A percentile compares a stretch with the other conserved stretches of the same genome.
These are phyloP conservation scores for Glomeris maerens DNA, from an alignment of 1,140 invertebrate genomes.

Conservation along the genomic window DNA sequence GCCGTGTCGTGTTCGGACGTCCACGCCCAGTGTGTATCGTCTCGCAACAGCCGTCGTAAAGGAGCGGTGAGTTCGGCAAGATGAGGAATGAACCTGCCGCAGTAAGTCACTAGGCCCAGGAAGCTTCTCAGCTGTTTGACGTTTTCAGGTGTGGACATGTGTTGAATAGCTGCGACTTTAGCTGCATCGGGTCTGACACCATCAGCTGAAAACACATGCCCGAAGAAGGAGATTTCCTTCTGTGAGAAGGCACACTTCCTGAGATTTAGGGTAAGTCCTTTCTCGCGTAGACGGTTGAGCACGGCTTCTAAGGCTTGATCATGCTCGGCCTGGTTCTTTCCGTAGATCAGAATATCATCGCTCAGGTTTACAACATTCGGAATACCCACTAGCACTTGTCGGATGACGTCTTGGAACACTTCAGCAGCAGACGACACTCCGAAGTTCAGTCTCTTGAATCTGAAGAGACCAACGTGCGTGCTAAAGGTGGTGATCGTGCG, in stretches of 20 bases:
- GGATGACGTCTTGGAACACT: too few relatives aligned
- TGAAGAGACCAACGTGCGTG: neutral
- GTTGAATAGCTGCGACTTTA: conserved; percentile 19
- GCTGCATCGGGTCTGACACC: conserved; percentile 16
- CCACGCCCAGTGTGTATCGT: conserved; percentile 17
- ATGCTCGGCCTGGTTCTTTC: conserved; percentile 19
- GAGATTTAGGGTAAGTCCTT: conserved; percentile 18
- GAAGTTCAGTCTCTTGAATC: neutral
- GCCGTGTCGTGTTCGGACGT: conserved; percentile 14
- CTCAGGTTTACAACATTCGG: too few relatives aligned
- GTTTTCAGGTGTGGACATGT: conserved; percentile 16
- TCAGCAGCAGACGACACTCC: too few relatives aligned
- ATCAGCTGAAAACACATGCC: conserved; percentile 15
- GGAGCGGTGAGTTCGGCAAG: conserved; percentile 18
- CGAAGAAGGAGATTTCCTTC: conserved; percentile 18
- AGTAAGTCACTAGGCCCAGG: conserved; percentile 19
- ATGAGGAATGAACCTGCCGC: conserved; percentile 20
- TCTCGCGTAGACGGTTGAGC: conserved; percentile 15
- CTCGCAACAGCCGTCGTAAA: conserved; percentile 18
- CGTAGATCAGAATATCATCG: too few relatives aligned
- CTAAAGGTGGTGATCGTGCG: neutral
- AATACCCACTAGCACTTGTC: too few relatives aligned
- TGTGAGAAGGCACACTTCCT: conserved; percentile 20
- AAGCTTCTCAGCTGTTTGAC: conserved; percentile 18
- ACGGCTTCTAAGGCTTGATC: conserved; percentile 18